phyloP scores from a whole-genome alignment of 2,113 vertebrate genomes.

The Ceuthmochares aereus region DNA sequence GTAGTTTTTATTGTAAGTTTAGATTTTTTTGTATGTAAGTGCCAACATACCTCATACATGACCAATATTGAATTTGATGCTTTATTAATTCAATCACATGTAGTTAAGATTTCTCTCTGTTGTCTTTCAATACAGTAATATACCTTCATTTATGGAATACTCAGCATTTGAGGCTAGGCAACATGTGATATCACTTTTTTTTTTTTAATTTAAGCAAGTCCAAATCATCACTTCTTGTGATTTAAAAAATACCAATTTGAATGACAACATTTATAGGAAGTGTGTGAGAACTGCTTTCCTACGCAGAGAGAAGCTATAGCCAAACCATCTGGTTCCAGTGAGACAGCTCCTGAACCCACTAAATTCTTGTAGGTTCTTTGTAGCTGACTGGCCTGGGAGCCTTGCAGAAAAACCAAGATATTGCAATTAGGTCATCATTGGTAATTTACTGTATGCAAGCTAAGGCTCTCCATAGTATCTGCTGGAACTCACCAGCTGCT shows the following conservation, averaged over 20 bases:
- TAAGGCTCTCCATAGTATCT: background rate
- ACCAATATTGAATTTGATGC: background rate
- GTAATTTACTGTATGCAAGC: background rate
- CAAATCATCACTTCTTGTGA: background rate
- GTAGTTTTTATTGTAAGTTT: background rate
- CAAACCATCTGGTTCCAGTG: conserved; percentile 58
- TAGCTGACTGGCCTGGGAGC: conserved; percentile 6
- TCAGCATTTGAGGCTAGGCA: background rate
- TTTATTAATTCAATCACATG: background rate
- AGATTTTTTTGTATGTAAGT: background rate
- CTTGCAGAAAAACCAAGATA: background rate
- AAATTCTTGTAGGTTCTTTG: background rate
- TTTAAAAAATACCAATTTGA: conserved; percentile 44
- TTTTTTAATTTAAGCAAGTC: background rate
- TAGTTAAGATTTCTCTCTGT: background rate
- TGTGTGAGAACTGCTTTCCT: conserved; percentile 59
- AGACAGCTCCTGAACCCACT: conserved; percentile 29
- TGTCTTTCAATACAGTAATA: background rate
- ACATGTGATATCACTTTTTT: background rate
- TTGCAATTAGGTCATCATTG: background rate
- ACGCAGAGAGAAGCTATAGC: conserved; percentile 55
- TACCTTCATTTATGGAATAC: background rate
- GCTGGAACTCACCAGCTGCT: background rate
- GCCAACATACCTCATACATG: background rate
- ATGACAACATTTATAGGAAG: conserved; percentile 59